Base-by-base conservation (phyloP, 2,797 vertebrate species). In the Acanthiza pusilla region DNA sequence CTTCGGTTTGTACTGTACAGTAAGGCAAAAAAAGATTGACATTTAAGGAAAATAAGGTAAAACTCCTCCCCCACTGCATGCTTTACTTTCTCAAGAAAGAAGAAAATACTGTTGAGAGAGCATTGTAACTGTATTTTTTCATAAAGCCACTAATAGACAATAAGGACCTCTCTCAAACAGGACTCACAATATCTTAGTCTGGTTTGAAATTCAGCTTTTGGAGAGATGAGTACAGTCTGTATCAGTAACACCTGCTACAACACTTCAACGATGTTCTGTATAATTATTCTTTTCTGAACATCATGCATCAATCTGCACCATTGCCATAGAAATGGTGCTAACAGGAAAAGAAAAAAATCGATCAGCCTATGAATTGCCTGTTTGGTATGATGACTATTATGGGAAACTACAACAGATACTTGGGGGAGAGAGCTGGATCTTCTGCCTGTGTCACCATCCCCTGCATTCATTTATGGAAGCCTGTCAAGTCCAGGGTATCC, bases 241-340 rank as follows among this genome's bases (percentile, higher is more conserved):
- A 57, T 19, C 78, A 82, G 9, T 48, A 70, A 77, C 70, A 74
- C 29, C 22, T 67, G 48, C 13, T 40, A 58, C 45, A 85, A 32
- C 45, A 71, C 26, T 50, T 58, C 47, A 81, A 30, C 0, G 0
- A 43, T 16, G 19, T 25, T 89, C 68, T 71, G 80, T 32, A 3
- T 6, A 82, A 62, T 72, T 32, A 27, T 29, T 78, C n/a, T 63
- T 75, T 36, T 25, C 71, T 71, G 55, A 89, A 36, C 36, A 62
- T 51, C 54, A 34, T 12, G 5, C 43, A 72, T n/a, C 1, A 0
- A 40, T 26, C 57, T 5, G 29, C 82, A 74, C 18, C 0, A 16
- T 83, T 93, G 78, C 92, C 67, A 71, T 23, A 87, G 91, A 92
- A 91, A 89, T 71, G 34, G 53, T 60, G 47, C 57, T 34, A 79